These are phyloP conservation scores for Nymphalis c-album DNA, from an alignment of 2,888 invertebrate genomes.

Conservation along the genomic window DNA sequence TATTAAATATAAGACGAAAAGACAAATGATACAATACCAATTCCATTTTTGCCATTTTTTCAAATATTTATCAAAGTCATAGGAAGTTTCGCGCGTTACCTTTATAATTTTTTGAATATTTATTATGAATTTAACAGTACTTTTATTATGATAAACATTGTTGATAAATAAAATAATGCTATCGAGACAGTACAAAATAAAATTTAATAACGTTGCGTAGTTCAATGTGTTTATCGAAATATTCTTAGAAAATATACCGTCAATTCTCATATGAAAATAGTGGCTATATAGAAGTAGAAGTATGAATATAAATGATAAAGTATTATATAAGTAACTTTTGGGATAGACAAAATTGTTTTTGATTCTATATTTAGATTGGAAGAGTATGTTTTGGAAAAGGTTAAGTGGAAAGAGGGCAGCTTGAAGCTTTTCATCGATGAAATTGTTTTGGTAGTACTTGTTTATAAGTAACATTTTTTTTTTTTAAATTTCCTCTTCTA, in stretches of 20 bases:
- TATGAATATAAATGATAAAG: conserved; percentile 11
- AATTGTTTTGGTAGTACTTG: conserved; percentile 24
- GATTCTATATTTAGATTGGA: conserved; percentile 29
- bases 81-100: not conserved
- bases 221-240: not conserved
- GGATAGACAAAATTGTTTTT: conserved; percentile 22
- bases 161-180: conserved; percentile 21
- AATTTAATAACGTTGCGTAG: conserved; percentile 4
- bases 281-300: conserved; percentile 11
- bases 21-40: conserved; percentile 2
- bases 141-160: conserved; percentile 19
- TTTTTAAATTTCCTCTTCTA: not conserved
- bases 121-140: conserved; percentile 21
- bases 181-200: conserved; percentile 4
- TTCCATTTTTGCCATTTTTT: conserved; percentile 23
- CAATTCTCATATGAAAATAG: conserved; percentile 2
- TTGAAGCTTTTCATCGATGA: conserved; percentile 20
- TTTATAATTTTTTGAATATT: conserved; percentile 27
- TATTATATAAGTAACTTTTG: conserved; percentile 19
- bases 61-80: not conserved
- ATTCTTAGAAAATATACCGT: not conserved
- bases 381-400: conserved; percentile 17
- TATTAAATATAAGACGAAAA: not conserved
- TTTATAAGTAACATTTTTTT: conserved; percentile 14
- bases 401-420: conserved; percentile 22